These are phyloP conservation scores for Ormyrus rosae DNA, from an alignment of 2,888 invertebrate genomes.

Conservation along the genomic window DNA sequence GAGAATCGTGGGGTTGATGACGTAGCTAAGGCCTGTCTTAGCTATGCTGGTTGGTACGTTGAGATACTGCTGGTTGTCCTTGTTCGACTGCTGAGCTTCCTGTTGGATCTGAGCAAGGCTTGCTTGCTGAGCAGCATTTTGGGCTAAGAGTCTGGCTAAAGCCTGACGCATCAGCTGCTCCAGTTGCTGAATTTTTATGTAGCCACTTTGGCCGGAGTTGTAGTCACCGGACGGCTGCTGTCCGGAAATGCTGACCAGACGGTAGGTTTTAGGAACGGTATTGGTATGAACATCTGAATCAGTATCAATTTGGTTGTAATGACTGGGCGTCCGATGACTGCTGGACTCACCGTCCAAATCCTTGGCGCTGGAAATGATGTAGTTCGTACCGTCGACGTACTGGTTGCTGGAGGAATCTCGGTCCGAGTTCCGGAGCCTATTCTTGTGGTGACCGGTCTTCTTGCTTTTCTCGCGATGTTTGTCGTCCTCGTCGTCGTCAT, in stretches of 20 bases:
- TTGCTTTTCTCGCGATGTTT: slow-evolving; percentile 54
- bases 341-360: slow-evolving; percentile 69
- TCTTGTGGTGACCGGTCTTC: slow-evolving; percentile 61
- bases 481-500: slow-evolving; percentile 51
- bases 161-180: slow-evolving; percentile 70
- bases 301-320: slow-evolving; percentile 66
- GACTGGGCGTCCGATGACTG: slow-evolving; percentile 63
- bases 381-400: slow-evolving; percentile 70
- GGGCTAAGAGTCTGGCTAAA: slow-evolving; percentile 65
- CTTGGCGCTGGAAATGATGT: slow-evolving; percentile 64
- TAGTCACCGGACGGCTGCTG: slow-evolving; percentile 65
- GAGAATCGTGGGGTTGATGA: slow-evolving; percentile 63
- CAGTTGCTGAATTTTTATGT: slow-evolving; percentile 66
- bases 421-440: slow-evolving; percentile 56
- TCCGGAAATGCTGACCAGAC: slow-evolving; percentile 66
- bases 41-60: slow-evolving; percentile 59
- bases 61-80: slow-evolving; percentile 48
- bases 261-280: slow-evolving; percentile 63
- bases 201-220: slow-evolving; percentile 57
- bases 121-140: slow-evolving; percentile 60
- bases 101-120: slow-evolving; percentile 50
- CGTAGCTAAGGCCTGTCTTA: slow-evolving; percentile 68
- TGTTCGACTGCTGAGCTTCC: slow-evolving; percentile 41
- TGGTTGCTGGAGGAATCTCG: slow-evolving; percentile 59
- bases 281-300: slow-evolving; percentile 58